These are phyloP conservation scores for Amphiprion ocellaris DNA, from an alignment of 2,113 vertebrate species.

Conservation along the genomic window DNA sequence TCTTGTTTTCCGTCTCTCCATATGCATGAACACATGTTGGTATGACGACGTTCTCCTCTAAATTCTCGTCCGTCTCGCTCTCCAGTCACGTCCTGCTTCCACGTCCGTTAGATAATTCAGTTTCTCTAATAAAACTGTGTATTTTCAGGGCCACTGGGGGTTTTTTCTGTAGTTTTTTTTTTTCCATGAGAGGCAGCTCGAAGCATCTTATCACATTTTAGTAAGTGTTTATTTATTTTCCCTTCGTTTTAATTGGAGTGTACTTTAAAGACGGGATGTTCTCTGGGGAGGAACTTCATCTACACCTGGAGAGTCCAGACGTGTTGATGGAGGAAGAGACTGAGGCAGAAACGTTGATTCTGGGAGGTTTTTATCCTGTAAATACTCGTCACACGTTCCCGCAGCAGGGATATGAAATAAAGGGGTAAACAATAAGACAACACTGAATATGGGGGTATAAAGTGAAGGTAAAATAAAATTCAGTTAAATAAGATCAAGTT, in stretches of 20 bases:
- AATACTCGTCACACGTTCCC: not conserved
- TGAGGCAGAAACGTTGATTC: not conserved
- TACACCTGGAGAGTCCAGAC: conserved; percentile 63
- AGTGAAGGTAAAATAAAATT: too few relatives aligned
- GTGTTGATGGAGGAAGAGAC: conserved; percentile 6
- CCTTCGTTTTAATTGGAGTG: conserved; percentile 60
- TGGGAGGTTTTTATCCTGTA: not conserved
- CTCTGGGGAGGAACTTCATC: conserved; percentile 65
- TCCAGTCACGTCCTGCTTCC: not conserved
- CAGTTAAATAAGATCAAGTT: too few relatives aligned
- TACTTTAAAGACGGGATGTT: conserved; percentile 62
- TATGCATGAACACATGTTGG: too few relatives aligned
- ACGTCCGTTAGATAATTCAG: not conserved
- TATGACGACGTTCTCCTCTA: not conserved
- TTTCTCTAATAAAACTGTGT: conserved; percentile 28
- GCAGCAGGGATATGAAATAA: not conserved
- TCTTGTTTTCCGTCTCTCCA: too few relatives aligned
- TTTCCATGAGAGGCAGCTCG: conserved; percentile 8
- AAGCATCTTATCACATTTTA: conserved; percentile 38
- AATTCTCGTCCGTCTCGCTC: not conserved
- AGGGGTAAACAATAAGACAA: too few relatives aligned
- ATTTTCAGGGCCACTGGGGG: not conserved
- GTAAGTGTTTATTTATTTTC: conserved; percentile 24
- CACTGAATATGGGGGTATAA: too few relatives aligned
- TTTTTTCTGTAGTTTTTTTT: not conserved